Base-by-base conservation (phyloP, 2,888 invertebrate species). In the Callyntrura sp. region DNA sequence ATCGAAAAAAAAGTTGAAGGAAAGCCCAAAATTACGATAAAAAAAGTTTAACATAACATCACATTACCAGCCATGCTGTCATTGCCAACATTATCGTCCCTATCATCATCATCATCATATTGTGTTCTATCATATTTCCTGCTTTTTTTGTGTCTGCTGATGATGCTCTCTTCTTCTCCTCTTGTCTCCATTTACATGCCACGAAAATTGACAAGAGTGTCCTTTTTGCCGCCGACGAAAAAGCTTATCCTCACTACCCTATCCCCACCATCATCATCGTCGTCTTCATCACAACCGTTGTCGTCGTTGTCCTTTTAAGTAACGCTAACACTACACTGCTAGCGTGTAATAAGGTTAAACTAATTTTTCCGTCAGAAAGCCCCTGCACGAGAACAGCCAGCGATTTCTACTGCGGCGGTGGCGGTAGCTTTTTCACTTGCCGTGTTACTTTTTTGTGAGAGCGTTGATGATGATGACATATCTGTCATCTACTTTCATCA, bases 291-390 rank as follows among this genome's bases (percentile, higher is more conserved):
- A 60, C n/a, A n/a, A 57, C 20, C 28, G 28, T 73, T 25, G 20
- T 45, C 51, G 23, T 78, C 82, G 20, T 82, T 35, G 17, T 45
- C 84, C 14, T 84, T 14, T 17, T 70, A 35, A 65, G 35, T 65
- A 2, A 65, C 65, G 28, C 68, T n/a, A 25, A 60, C 48, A n/a
- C 17, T 60, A 6, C 23, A 14, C 8, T 11, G 11, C 28, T 79
- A 65, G 25, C 76, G 62, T 68, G 83, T 43, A 89, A 78, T 65
- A 89, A 89, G 84, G 88, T 89, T 89, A 89, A 89, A 89, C 88
- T 89, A 89, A 89, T 89, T 89, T 89, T 84, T 89, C 62, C 76
- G 73, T 83, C 88, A 83, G n/a, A n/a, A n/a, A n/a, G n/a, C n/a
- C n/a, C n/a, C n/a, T n/a, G n/a, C n/a, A n/a, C n/a, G n/a, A n/a